Percentiles rank a stretch among this genome's conserved stretches.
phyloP scores from a whole-genome alignment of 2,888 invertebrate species.

The Lutraria lutraria region DNA sequence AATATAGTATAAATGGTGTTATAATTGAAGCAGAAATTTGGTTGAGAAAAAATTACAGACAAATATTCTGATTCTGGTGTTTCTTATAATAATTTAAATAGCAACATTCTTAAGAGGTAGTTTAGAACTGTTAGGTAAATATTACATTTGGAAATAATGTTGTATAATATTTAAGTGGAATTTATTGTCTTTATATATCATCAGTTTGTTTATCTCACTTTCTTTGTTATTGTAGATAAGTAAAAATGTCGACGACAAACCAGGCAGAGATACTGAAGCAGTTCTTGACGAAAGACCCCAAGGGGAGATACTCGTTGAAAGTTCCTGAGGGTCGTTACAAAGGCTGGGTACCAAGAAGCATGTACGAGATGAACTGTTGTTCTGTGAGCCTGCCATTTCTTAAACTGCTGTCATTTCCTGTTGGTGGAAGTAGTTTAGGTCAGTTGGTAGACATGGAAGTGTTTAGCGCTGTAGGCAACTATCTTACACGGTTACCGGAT shows the following conservation, averaged over 20 bases:
- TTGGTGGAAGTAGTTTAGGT: slow-evolving; percentile 81
- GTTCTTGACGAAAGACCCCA: slow-evolving; percentile 71
- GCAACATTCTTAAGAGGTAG: no score
- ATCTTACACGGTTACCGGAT: slow-evolving; percentile 76
- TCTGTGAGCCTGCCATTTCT: slow-evolving; percentile 80
- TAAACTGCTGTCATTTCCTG: slow-evolving; percentile 81
- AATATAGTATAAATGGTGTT: background rate
- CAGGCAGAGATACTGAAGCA: slow-evolving; percentile 77
- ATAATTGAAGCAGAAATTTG: background rate
- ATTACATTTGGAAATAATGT: background rate
- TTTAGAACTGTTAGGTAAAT: no score
- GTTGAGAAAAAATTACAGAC: background rate
- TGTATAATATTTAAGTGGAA: no score
- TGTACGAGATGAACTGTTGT: slow-evolving; percentile 77
- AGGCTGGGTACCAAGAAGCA: slow-evolving; percentile 81
- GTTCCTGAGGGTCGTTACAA: slow-evolving; percentile 81
- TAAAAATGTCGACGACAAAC: slow-evolving; percentile 56
- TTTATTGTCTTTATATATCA: background rate
- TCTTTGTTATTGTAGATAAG: background rate
- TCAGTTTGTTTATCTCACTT: background rate
- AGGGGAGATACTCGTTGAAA: slow-evolving; percentile 70
- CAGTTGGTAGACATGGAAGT: slow-evolving; percentile 76
- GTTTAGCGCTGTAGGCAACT: slow-evolving; percentile 81
- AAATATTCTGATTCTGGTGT: background rate
- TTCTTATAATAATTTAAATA: background rate